These are phyloP conservation scores for Plemyria rubiginata DNA, from an alignment of 2,888 invertebrate genomes.

Conservation along the genomic window DNA sequence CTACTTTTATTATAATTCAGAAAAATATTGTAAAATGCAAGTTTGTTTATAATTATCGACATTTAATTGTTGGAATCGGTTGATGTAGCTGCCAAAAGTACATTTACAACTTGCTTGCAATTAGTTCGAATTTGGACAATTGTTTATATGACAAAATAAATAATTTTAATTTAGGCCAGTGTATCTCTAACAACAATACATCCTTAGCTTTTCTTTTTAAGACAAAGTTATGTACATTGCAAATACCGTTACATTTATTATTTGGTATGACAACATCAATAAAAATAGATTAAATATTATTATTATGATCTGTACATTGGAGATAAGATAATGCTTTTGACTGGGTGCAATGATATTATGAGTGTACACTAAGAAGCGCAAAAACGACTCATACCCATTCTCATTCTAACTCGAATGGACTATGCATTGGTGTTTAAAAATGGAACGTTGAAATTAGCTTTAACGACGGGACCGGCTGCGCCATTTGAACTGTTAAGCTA, in stretches of 20 bases:
- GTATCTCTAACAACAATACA: conserved; percentile 54
- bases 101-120: conserved; percentile 2
- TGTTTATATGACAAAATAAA: conserved; percentile 11
- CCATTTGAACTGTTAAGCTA: too few species aligned
- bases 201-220: conserved; percentile 56
- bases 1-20: not conserved
- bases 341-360: conserved; percentile 1
- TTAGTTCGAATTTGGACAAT: conserved; percentile 12
- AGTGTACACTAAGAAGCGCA: not conserved
- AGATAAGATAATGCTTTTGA: conserved; percentile 3
- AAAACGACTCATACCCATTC: not conserved
- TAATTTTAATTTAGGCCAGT: conserved; percentile 42
- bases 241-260: conserved; percentile 57
- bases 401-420: too few species aligned
- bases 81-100: not conserved
- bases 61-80: too few species aligned
- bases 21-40: not conserved
- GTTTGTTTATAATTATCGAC: not conserved
- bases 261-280: conserved; percentile 56
- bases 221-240: conserved; percentile 46
- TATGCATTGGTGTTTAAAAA: too few species aligned
- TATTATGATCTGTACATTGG: conserved; percentile 62
- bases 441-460: too few species aligned
- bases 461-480: too few species aligned
- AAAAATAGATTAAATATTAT: conserved; percentile 61